Evolutionary conservation across 2,113 vertebrate genomes (phyloP).

Genomic region (Syngnathus floridae): DNA sequence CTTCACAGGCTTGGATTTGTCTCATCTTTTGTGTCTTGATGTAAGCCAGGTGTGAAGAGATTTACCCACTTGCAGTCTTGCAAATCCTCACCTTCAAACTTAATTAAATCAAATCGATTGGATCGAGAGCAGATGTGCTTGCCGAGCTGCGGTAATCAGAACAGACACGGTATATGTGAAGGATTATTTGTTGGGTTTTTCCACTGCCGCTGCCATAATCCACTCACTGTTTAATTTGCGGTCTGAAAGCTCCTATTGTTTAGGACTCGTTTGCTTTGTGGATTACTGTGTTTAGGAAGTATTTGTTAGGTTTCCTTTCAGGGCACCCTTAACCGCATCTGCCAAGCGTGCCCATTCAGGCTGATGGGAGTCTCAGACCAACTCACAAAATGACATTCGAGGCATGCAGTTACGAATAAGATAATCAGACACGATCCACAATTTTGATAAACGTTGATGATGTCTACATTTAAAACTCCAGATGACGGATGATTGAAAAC

Average conservation of each 20-base stretch:
- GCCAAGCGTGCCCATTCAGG: neutral
- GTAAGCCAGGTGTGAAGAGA: conserved; percentile 27
- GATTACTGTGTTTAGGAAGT: conserved; percentile 2
- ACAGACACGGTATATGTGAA: conserved; percentile 13
- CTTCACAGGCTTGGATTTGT: conserved; percentile 11
- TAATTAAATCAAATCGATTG: conserved; percentile 50
- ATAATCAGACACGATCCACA: too few relatives aligned
- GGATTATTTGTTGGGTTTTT: conserved; percentile 30
- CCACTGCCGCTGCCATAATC: conserved; percentile 12
- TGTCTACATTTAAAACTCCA: too few relatives aligned
- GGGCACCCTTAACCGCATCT: neutral
- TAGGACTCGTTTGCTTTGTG: conserved; percentile 4
- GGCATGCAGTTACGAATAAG: too few relatives aligned
- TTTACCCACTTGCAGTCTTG: conserved; percentile 21
- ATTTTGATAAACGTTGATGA: too few relatives aligned
- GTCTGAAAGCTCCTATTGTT: neutral
- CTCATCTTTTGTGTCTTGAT: conserved; percentile 21
- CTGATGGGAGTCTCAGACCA: too few relatives aligned
- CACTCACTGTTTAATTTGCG: conserved; percentile 22
- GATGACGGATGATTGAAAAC: too few relatives aligned
- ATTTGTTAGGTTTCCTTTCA: neutral
- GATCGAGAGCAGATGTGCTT: conserved; percentile 40
- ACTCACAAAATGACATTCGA: too few relatives aligned
- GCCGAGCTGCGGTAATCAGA: conserved; percentile 22
- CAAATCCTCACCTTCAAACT: conserved; percentile 41